Evolutionary conservation across 2,888 invertebrate genomes (phyloP), one percentile per base, ranked within the genome.

Genomic region (Plagodis dolabraria): DNA sequence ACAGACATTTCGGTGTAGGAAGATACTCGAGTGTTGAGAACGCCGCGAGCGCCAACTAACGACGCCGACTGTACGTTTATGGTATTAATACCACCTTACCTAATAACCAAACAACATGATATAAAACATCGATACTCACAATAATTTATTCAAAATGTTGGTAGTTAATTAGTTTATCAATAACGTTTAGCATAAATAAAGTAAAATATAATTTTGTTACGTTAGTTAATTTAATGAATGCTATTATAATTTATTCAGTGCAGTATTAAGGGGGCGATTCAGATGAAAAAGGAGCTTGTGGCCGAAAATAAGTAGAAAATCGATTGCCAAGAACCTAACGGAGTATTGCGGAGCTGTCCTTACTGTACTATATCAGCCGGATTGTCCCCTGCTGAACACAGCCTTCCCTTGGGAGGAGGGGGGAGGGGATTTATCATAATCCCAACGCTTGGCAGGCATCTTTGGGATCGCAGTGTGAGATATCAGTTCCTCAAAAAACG

Each of bases 1-100:
- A 63, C 56, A 56, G 53, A 67, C 53, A 48, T 60, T 64, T 65
- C 10, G 51, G 59, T 61, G 65, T 67, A 65, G 60, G 67, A 65
- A 65, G 68, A 60, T 46, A 60, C 60, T 64, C 47, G 60, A 42
- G 57, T 62, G 67, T 59, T 48, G 43, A 61, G 51, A 67, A 53
- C 33, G 64, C 67, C 59, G 53, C 63, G 46, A 63, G 68, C 67
- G 22, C 47, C 38, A 42, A 57, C 63, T 56, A 59, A 61, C 59
- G n/a, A 58, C 42, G 43, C 38, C 6, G n/a, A 46, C 7, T 33
- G 5, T 8, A 7, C 52, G 59, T 55, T 56, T 56, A 63, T 56
- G 36, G 50, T 60, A 60, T 53, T 47, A 56, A 57, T 42, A 53
- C 7, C 49, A 47, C 10, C 40, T 40, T 10, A 40, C 10, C 40